Evolutionary conservation across 1,140 invertebrate genomes (phyloP).

Genomic region (Matsumurasca onukii): DNA sequence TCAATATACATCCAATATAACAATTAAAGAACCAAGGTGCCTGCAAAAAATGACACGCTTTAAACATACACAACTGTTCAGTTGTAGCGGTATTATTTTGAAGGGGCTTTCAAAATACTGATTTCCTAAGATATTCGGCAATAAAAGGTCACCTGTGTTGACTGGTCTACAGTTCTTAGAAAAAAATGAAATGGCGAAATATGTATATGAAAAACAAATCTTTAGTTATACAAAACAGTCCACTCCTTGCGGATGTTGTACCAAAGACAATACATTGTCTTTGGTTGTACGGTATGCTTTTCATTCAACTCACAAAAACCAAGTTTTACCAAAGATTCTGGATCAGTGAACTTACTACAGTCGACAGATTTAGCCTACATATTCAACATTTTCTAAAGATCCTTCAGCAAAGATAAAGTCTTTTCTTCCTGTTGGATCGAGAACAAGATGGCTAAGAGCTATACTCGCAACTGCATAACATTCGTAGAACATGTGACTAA

Average conservation of each 20-base stretch:
- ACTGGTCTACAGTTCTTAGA: too few relatives aligned
- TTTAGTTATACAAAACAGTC: slow-evolving; percentile 43
- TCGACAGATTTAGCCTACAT: slow-evolving; percentile 46
- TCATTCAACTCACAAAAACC: slow-evolving; percentile 50
- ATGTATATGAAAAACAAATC: slow-evolving; percentile 34
- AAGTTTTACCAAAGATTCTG: slow-evolving; percentile 42
- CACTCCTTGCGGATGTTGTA: slow-evolving; percentile 34
- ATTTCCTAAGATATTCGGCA: too few relatives aligned
- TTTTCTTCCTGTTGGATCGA: slow-evolving; percentile 44
- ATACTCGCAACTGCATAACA: slow-evolving; percentile 34
- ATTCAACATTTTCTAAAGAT: slow-evolving; percentile 47
- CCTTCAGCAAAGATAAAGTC: slow-evolving; percentile 40
- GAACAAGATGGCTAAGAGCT: too few relatives aligned
- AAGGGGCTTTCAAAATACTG: too few relatives aligned
- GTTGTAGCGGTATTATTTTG: too few relatives aligned
- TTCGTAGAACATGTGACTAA: slow-evolving; percentile 34
- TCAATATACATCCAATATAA: too few relatives aligned
- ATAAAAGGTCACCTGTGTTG: too few relatives aligned
- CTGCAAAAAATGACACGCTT: too few relatives aligned
- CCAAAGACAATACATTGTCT: too few relatives aligned
- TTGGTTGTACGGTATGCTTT: slow-evolving; percentile 42
- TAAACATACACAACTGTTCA: too few relatives aligned
- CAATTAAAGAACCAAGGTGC: too few relatives aligned
- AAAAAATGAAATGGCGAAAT: neutral
- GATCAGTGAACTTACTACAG: slow-evolving; percentile 46